Percentiles rank a stretch among this genome's conserved stretches.
Evolutionary conservation across 2,888 invertebrate genomes (phyloP).

Genomic region (Myopa testacea): DNA sequence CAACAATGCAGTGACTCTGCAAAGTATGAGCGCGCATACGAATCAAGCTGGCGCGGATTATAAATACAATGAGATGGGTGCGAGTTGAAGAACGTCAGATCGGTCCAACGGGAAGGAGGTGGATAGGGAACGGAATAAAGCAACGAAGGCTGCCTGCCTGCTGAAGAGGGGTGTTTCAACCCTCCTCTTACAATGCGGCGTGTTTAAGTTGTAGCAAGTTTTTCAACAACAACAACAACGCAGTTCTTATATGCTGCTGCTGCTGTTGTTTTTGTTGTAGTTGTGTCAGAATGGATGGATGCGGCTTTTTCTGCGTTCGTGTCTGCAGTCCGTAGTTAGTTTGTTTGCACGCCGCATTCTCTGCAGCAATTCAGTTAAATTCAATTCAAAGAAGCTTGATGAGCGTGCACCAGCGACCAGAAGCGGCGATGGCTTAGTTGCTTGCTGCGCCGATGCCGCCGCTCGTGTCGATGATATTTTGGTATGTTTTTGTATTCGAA

Average conservation of each 20-base stretch:
- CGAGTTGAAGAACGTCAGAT: neutral
- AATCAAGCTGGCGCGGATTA: conserved; percentile 30
- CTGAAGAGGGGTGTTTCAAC: neutral
- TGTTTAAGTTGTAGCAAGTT: conserved; percentile 1
- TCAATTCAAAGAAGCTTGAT: conserved; percentile 41
- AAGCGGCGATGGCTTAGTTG: neutral
- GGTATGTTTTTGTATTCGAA: neutral
- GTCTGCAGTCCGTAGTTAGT: neutral
- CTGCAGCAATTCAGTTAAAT: conserved; percentile 33
- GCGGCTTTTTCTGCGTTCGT: conserved; percentile 22
- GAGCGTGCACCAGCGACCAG: conserved; percentile 30
- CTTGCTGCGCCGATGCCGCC: conserved; percentile 4
- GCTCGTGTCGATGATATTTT: neutral
- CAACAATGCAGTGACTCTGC: conserved; percentile 8
- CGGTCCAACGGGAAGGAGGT: neutral
- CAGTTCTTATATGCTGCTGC: conserved; percentile 30
- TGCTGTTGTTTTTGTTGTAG: conserved; percentile 1
- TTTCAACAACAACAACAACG: neutral
- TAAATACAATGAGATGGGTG: conserved; percentile 3
- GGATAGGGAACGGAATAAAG: conserved; percentile 5
- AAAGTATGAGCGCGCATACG: neutral
- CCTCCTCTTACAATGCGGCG: neutral
- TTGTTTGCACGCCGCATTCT: conserved; percentile 5
- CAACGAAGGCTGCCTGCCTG: neutral
- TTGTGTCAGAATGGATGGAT: no score